Evolutionary conservation across 2,113 vertebrate species (phyloP), one percentile per base, ranked within the genome.

Genomic region (Tragelaphus scriptus): DNA sequence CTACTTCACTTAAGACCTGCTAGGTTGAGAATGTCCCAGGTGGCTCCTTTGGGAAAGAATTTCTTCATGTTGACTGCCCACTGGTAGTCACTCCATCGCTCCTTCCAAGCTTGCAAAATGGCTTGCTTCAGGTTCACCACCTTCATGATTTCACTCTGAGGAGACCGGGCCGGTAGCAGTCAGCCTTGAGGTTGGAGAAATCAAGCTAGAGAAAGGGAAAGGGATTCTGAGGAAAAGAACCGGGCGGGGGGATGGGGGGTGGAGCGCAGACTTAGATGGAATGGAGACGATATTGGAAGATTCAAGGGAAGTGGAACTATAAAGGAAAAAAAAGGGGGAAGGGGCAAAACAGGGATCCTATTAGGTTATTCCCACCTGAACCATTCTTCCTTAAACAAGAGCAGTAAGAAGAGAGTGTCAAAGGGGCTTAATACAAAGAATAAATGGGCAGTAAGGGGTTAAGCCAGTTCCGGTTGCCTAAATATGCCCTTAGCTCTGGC

Each of bases 51-150:
- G 3, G 99, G 99, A 59, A 99, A 99, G 98, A 99, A 99, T 85
- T 99, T 99, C 98, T 99, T 99, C 98, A 99, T 99, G 95, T 99
- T 99, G 87, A 99, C 99, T 53, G 99, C 99, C 99, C 99, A 99
- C 13, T 99, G 99, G 71, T 99, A 99, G 97, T 99, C 99, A 96
- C 99, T 99, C 99, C 99, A 99, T 9, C 99, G 99, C 97, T 99
- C 99, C 97, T 99, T 99, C 99, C 99, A 99, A 51, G 99, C 99
- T 98, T 99, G 99, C 75, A 99, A 99, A 93, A 99, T 99, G 96
- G 99, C 99, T 99, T 99, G 99, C 96, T 99, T 99, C 97, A 99
- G 98, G 97, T 99, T 99, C 65, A 99, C 99, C 98, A 99, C 99
- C 99, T 99, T 99, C 99, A 99, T 99, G 92, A 88, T 77, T 94